Conservation (phyloP, 1,140 invertebrate species). For the Penaeus vannamei region DNA sequence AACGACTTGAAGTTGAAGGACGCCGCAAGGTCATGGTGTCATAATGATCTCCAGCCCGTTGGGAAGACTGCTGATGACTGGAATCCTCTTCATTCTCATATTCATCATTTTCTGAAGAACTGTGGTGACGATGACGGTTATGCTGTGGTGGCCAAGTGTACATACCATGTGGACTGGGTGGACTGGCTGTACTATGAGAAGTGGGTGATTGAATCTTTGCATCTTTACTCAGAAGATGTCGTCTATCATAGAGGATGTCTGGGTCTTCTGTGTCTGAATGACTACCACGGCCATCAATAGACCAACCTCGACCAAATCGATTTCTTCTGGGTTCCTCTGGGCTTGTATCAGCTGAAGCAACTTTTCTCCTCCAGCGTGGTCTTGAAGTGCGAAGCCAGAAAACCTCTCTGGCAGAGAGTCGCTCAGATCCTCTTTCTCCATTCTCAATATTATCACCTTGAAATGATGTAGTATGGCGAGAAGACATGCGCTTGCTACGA, state of each 20-base stretch:
- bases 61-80: background rate
- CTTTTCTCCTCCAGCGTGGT: slow-evolving; percentile 65
- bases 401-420: slow-evolving; percentile 56
- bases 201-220: background rate
- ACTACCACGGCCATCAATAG: slow-evolving; percentile 59
- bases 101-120: slow-evolving; percentile 54
- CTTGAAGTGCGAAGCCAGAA: slow-evolving; percentile 66
- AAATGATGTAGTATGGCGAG: slow-evolving; percentile 21
- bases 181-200: slow-evolving; percentile 49
- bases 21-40: slow-evolving; percentile 45
- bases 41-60: slow-evolving; percentile 32
- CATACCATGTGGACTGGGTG: slow-evolving; percentile 67
- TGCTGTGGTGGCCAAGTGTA: slow-evolving; percentile 68
- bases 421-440: slow-evolving; percentile 25
- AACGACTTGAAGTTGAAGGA: background rate
- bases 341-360: slow-evolving; percentile 67
- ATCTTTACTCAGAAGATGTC: slow-evolving; percentile 27
- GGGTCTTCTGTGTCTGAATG: slow-evolving; percentile 66
- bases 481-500: slow-evolving; percentile 13
- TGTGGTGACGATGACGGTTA: slow-evolving; percentile 63
- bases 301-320: slow-evolving; percentile 63
- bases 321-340: slow-evolving; percentile 63
- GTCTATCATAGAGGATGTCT: slow-evolving; percentile 53
- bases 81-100: slow-evolving; percentile 34
- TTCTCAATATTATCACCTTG: slow-evolving; percentile 22